Evolutionary conservation across 2,113 vertebrate genomes (phyloP), one percentile per base, ranked within the genome.

Genomic region (Glaucomys volans): DNA sequence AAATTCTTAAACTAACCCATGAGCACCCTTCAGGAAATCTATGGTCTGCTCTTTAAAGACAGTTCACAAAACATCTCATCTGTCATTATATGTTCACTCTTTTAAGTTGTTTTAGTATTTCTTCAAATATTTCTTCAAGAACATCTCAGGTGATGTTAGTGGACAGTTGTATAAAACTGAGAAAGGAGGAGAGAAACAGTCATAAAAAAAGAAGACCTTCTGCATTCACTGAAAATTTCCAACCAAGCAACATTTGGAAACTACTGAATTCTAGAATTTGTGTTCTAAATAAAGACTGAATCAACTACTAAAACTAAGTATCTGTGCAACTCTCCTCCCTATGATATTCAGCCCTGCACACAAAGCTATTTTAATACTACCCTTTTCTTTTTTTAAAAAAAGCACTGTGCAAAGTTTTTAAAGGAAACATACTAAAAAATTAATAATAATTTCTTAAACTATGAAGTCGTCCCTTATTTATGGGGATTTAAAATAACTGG

Each of bases 281-380:
- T 69, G 5, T n/a, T 79, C 79, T 66, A 67, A 95, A 84, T 30
- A 91, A 96, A 66, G 69, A 83, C 0, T 54, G 64, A 95, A 75
- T 93, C 83, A 91, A 54, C 18, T 52, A 66, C 59, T 86, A 75
- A 96, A 95, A 95, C 79, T 74, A 94, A 91, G 54, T 87, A 32
- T 93, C 79, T 66, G 0, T 75, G 26, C 40, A 84, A 44, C 59
- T 81, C 96, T 86, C 28, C 35, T 74, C 64, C 28, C 20, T 16
- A 30, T 72, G 62, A n/a, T 71, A 80, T 35, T 74, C 52, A 95
- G 59, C 9, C 2, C n/a, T 80, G 37, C 32, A 87, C 22, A 90
- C 28, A 87, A 74, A 97, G 64, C 67, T 93, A 54, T 54, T 62
- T 92, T 86, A 95, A 62, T 40, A 42, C 5, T n/a, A 69, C 4